These are phyloP conservation scores for Paralvinella palmiformis DNA, from an alignment of 1,140 invertebrate species.

Conservation along the genomic window DNA sequence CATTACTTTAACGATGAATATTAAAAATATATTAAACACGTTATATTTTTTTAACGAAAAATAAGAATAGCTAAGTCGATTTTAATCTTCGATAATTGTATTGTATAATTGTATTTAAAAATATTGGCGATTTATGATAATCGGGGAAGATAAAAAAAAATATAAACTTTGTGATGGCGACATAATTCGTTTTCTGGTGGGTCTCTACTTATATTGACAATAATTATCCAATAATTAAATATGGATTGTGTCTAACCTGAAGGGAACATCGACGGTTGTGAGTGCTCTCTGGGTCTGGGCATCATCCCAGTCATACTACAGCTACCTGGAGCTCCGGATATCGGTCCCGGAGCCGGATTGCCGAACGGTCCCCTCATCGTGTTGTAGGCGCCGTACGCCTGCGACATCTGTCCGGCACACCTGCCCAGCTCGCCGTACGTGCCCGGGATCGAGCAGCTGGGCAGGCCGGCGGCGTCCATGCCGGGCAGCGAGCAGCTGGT, in stretches of 20 bases:
- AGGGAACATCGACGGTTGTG: background rate
- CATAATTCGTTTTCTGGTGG: no score
- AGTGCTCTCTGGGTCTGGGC: background rate
- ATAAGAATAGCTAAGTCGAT: no score
- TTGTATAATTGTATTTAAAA: no score
- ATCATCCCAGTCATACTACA: background rate
- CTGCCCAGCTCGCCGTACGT: constrained; percentile 3
- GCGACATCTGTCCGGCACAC: background rate
- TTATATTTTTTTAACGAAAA: no score
- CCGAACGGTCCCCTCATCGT: background rate
- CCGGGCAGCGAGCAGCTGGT: background rate
- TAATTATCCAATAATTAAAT: no score
- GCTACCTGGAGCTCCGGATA: background rate
- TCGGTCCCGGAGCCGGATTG: background rate
- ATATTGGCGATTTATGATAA: no score
- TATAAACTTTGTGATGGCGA: no score
- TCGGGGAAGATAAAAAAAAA: no score
- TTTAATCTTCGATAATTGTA: no score
- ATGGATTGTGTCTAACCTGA: background rate
- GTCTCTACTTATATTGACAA: no score
- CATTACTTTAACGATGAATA: no score
- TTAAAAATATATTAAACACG: no score
- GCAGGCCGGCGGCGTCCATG: background rate
- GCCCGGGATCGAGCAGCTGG: background rate
- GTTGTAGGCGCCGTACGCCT: constrained; percentile 8